A percentile compares a stretch with the other conserved stretches of the same genome.
These are phyloP conservation scores for Corynorhinus townsendii DNA, from an alignment of 2,113 vertebrate genomes.

Conservation along the genomic window DNA sequence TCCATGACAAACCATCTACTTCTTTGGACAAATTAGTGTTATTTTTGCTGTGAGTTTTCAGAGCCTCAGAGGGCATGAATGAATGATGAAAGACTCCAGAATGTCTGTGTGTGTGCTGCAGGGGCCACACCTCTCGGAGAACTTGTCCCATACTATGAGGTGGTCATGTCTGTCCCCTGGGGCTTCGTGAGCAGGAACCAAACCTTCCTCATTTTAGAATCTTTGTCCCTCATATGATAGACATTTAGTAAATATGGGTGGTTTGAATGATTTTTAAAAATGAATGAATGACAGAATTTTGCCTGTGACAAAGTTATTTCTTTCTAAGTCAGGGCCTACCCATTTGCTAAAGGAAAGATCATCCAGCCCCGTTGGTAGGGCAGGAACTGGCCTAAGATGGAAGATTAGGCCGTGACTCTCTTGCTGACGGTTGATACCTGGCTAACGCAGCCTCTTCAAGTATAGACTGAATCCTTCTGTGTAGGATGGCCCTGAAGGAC, in stretches of 20 bases:
- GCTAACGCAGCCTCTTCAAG: no score
- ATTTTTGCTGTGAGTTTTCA: not conserved
- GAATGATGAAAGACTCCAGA: not conserved
- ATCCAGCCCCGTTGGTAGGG: not conserved
- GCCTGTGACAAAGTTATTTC: not conserved
- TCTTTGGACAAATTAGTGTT: not conserved
- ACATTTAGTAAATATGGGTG: not conserved
- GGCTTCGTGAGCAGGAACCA: not conserved
- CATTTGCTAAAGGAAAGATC: not conserved
- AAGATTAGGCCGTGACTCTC: not conserved
- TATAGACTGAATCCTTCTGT: not conserved
- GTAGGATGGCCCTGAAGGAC: not conserved
- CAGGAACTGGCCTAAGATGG: not conserved
- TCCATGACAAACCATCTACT: fast-evolving
- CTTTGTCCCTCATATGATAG: not conserved
- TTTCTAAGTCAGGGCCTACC: not conserved
- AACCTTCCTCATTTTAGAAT: not conserved
- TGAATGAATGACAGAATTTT: not conserved
- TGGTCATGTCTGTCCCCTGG: not conserved
- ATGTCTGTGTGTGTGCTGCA: no score
- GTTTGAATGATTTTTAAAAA: not conserved
- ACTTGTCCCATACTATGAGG: not conserved
- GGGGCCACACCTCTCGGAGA: not conserved
- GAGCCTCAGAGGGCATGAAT: not conserved
- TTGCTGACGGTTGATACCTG: not conserved